These are phyloP conservation scores for Minunthozetes semirufus DNA, from an alignment of 2,888 invertebrate genomes.

Conservation along the genomic window DNA sequence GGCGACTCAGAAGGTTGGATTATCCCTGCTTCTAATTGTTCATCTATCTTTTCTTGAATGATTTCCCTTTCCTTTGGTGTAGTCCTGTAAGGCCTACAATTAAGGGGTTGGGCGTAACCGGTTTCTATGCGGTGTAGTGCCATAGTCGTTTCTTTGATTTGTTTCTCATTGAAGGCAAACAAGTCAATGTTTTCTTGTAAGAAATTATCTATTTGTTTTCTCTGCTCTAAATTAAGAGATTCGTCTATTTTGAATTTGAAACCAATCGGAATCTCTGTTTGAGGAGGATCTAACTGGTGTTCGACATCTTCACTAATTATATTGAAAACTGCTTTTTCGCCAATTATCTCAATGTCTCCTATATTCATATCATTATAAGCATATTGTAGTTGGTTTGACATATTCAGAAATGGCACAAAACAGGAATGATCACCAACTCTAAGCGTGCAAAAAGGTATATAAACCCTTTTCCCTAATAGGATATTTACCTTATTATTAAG, in stretches of 20 bases:
- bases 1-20: neutral
- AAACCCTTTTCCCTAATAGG: too few relatives aligned
- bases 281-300: neutral
- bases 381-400: too few relatives aligned
- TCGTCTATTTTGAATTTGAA: neutral
- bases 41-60: neutral
- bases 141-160: neutral
- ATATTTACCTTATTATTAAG: too few relatives aligned
- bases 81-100: neutral
- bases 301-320: neutral
- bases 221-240: neutral
- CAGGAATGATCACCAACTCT: too few relatives aligned
- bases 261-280: neutral
- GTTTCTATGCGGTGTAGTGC: neutral
- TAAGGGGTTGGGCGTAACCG: neutral
- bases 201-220: neutral
- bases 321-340: too few relatives aligned
- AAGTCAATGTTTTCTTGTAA: neutral
- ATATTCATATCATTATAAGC: too few relatives aligned
- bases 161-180: neutral
- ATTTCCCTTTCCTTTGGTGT: neutral
- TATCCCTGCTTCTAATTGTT: neutral
- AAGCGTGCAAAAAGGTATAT: too few relatives aligned
- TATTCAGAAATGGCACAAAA: too few relatives aligned
- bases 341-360: too few relatives aligned